Base-by-base conservation (phyloP, 2,888 invertebrate species). In the Himalopsyche tibetana region DNA sequence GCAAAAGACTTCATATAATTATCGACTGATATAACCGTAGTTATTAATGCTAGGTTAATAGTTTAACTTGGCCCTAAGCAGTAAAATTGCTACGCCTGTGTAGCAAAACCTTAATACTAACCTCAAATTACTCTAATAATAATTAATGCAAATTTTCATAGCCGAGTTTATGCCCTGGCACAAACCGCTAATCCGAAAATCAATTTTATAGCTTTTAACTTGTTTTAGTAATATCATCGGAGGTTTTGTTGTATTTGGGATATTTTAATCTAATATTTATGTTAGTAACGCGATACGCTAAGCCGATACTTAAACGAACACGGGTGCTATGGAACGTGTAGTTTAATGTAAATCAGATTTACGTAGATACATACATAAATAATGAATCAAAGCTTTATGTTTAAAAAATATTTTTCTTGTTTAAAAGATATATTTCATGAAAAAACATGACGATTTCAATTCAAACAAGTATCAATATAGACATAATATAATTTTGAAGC, bases 111-210 rank as follows among this genome's bases (percentile, higher is more conserved):
- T 42, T 19, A 2, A 40, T 28, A n/a, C 82, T 42, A 80, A 80
- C 84, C 84, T 19, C 84, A 80, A 84, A 84, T 84, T 80, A 80
- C 81, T 55, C 81, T 84, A 84, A 84, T 84, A 80, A 84, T 84
- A 80, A 84, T 84, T 80, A 80, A 84, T 84, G 84, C 45, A 80
- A 84, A 84, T 84, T 80, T 80, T 80, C 84, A 84, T 56, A 80
- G 84, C 56, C 56, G 80, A 56, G 69, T 80, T 80, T 80, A 84
- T 63, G 81, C 79, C 79, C 42, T 36, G 45, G 42, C 84, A 84
- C 28, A 28, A 51, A 55, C 83, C 84, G 51, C 79, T 84, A 80
- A 84, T 55, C 84, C 55, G 42, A 79, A 80, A 80, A 84, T 84
- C 84, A 84, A 84, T 84, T 79, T 79, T 51, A 80, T 79, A 19